A percentile compares a stretch with the other conserved stretches of the same genome.
Evolutionary conservation across 2,113 vertebrate genomes (phyloP).

Genomic region (Salvelinus namaycush): DNA sequence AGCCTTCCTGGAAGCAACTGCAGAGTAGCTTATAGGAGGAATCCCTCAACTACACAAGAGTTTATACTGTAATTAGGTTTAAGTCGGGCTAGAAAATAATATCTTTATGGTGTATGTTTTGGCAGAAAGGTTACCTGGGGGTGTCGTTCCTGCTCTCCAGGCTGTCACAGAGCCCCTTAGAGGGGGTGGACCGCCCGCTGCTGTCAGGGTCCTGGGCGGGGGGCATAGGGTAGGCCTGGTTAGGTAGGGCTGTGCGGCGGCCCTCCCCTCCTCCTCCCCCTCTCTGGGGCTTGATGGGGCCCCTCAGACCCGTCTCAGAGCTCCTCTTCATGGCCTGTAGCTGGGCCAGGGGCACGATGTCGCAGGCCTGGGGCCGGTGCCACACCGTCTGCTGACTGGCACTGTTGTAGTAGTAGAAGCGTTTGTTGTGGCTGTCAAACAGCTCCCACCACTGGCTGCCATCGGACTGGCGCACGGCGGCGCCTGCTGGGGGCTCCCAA

Average conservation of each 20-base stretch:
- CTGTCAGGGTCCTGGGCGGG: constrained; percentile 60
- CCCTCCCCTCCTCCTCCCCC: constrained; percentile 23
- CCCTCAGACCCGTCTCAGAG: constrained; percentile 60
- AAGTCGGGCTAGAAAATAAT: no score
- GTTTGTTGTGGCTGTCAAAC: constrained; percentile 77
- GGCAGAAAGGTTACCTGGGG: constrained; percentile 62
- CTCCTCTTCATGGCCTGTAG: constrained; percentile 77
- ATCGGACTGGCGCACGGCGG: constrained; percentile 73
- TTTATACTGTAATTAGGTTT: no score
- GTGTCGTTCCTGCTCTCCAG: constrained; percentile 64
- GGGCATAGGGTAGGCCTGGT: constrained; percentile 13
- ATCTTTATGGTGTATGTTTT: no score
- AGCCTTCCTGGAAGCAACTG: no score
- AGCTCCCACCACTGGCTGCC: constrained; percentile 84
- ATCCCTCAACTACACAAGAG: no score
- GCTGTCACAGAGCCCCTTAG: constrained; percentile 51
- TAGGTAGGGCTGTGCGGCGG: constrained; percentile 21
- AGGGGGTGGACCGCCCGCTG: constrained; percentile 35
- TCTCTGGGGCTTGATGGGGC: constrained; percentile 37
- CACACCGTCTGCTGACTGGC: constrained; percentile 76
- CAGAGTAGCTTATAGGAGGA: no score
- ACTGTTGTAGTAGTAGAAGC: constrained; percentile 84
- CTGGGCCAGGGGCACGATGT: constrained; percentile 78
- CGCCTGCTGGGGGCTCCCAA: constrained; percentile 75
- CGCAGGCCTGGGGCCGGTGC: constrained; percentile 78